Evolutionary conservation across 2,113 vertebrate genomes (phyloP).

Genomic region (Phylloscopus trochilus): DNA sequence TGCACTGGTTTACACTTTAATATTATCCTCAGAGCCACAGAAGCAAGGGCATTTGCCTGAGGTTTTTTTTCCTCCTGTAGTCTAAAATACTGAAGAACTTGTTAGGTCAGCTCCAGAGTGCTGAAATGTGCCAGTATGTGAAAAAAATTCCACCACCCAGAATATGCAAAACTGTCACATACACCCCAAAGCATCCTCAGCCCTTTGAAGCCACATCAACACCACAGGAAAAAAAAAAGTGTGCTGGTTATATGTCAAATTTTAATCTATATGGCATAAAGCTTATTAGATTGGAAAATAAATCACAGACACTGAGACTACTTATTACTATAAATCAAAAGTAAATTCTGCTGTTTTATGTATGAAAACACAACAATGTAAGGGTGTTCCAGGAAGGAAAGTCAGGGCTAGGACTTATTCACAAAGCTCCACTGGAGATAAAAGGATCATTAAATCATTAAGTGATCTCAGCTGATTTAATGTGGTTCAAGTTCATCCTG

Average conservation of each 20-base stretch:
- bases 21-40: not conserved
- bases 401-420: not conserved
- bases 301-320: not conserved
- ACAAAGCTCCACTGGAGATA: not conserved
- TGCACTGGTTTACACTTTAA: not conserved
- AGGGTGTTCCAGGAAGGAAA: not conserved
- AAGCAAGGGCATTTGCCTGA: not conserved
- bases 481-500: not conserved
- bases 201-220: not conserved
- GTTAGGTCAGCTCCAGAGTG: not conserved
- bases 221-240: not conserved
- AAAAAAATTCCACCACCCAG: not conserved
- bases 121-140: not conserved
- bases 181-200: not conserved
- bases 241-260: not conserved
- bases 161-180: not conserved
- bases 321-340: slow-evolving; percentile 10
- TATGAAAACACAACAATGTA: not conserved
- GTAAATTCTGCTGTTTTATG: not conserved
- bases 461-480: not conserved
- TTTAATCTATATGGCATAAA: not conserved
- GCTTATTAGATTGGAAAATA: not conserved
- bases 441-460: not conserved
- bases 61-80: not conserved
- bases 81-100: slow-evolving; percentile 3